Base-by-base conservation (phyloP, 2,113 vertebrate genomes). In the Passer montanus region DNA sequence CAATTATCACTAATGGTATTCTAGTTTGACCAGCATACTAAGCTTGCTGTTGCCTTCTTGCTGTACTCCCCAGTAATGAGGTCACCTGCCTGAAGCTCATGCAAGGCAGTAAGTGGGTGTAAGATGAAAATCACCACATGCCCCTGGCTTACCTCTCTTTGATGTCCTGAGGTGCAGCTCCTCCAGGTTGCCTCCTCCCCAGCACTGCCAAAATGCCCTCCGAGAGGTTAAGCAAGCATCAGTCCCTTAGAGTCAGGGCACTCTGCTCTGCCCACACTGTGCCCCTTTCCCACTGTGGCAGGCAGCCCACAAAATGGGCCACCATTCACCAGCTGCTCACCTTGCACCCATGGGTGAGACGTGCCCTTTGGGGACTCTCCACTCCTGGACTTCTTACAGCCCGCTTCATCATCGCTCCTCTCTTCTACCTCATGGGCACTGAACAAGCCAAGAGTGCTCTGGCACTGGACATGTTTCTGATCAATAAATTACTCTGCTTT, bases 401-500 rank as follows among this genome's bases (percentile, higher is more conserved):
- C 24, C 49, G n/a, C 39, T 56, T 82, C 0, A 3, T 46, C 50
- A 78, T 49, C 0, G 0, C 26, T 81, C 43, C 49, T 89, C 49
- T 74, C 43, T 55, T 94, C 53, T 39, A 72, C 39, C 27, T 75
- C 7, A 3, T 0, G 0, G 85, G 31, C 52, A 72, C 14, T 64
- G 69, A 78, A 35, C 44, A 84, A 89, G 73, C 19, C 56, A 78
- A 84, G 49, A 13, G 44, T 58, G 35, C 78, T 21, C 55, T 76
- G 68, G 35, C 60, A 96, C 24, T 16, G 4, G 52, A 26, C 35
- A 76, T 21, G 52, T 86, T 93, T 94, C 70, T 83, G 78, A 93
- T 88, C 95, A 98, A 98, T 91, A 97, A 98, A 97, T 97, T 95
- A 98, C 97, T 98, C 97, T 94, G 90, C 18, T 98, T 98, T 98